Conservation (phyloP, 2,797 vertebrate genomes). For the Hapalemur alaotrensis region DNA sequence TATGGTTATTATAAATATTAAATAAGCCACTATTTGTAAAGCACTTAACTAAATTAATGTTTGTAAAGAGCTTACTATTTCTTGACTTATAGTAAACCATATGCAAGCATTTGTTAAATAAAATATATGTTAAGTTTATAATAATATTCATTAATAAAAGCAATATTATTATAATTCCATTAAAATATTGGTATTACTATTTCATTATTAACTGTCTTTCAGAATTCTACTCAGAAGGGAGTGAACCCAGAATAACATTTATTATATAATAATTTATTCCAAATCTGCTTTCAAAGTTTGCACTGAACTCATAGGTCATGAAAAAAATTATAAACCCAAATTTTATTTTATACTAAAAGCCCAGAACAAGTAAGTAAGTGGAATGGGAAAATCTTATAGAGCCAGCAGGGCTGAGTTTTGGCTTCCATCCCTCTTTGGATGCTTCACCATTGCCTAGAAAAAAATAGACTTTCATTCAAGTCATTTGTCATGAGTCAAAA, state of each 20-base stretch:
- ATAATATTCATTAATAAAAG: neutral
- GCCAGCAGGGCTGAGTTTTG: neutral
- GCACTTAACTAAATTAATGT: neutral
- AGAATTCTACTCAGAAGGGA: neutral
- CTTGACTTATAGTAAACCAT: neutral
- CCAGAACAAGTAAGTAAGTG: neutral
- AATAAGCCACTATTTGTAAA: neutral
- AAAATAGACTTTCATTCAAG: neutral
- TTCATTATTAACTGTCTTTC: neutral
- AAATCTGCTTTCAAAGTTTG: slow-evolving; percentile 1
- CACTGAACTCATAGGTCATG: neutral
- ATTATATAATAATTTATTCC: slow-evolving; percentile 14
- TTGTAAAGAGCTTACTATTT: neutral
- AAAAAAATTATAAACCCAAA: slow-evolving; percentile 13
- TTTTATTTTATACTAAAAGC: slow-evolving; percentile 33
- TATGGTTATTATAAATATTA: neutral
- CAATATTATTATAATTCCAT: neutral
- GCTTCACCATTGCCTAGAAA: neutral
- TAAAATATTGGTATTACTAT: neutral
- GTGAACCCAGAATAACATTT: neutral
- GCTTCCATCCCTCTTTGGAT: neutral
- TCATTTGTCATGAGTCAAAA: slow-evolving; percentile 57
- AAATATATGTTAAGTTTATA: slow-evolving; percentile 8
- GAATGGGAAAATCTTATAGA: neutral
- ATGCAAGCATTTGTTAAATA: slow-evolving; percentile 6